phyloP scores from a whole-genome alignment of 2,113 vertebrate genomes.

The Plecotus auritus region DNA sequence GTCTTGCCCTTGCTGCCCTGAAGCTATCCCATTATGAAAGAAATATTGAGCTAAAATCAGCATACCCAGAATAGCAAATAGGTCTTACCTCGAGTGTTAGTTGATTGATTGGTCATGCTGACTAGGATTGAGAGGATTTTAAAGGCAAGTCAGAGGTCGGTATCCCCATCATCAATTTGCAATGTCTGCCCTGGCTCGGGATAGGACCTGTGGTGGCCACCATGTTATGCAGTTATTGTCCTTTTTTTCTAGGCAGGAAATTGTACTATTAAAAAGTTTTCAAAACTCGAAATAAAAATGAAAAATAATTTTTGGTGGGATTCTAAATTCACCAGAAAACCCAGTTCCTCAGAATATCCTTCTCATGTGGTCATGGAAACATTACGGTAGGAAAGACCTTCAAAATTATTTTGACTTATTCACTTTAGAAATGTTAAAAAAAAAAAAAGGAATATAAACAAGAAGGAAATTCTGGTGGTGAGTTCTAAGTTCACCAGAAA shows the following conservation, averaged over 20 bases:
- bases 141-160: background rate
- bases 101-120: background rate
- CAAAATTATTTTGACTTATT: background rate
- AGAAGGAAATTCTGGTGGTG: constrained; percentile 29
- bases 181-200: background rate
- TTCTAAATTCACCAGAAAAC: constrained; percentile 36
- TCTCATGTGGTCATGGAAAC: background rate
- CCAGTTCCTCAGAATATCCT: background rate
- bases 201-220: background rate
- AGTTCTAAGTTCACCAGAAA: constrained; percentile 53
- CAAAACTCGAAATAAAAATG: constrained; percentile 19
- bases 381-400: constrained; percentile 24
- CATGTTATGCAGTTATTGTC: background rate
- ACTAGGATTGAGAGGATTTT: background rate
- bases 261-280: background rate
- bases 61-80: background rate
- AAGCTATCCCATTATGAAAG: background rate
- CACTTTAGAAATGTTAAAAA: background rate
- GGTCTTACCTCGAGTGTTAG: background rate
- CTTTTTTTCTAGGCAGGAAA: background rate
- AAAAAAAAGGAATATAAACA: constrained; percentile 50
- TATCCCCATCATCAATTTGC: background rate
- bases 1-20: background rate
- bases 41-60: background rate
- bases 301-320: constrained; percentile 19